Evolutionary conservation across 2,113 vertebrate species (phyloP).

Genomic region (Bettongia penicillata): DNA sequence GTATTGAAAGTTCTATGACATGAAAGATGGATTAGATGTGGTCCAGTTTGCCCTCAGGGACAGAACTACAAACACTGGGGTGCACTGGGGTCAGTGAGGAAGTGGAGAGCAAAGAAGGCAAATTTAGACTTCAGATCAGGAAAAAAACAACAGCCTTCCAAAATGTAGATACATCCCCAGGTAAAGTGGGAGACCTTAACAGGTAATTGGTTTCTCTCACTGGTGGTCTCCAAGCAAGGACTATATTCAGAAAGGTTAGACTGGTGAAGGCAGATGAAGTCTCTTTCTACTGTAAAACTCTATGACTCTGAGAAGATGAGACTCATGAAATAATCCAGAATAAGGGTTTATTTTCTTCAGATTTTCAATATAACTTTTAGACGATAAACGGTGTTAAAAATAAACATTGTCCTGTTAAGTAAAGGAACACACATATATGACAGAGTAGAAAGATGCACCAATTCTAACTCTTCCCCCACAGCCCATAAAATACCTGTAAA

Average conservation of each 20-base stretch:
- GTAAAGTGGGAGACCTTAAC: neutral
- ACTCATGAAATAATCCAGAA: neutral
- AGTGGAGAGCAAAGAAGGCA: neutral
- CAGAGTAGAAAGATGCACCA: too few species aligned
- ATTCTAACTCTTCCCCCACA: too few species aligned
- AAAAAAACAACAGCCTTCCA: neutral
- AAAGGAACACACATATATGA: slow-evolving; percentile 17
- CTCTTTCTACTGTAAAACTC: neutral
- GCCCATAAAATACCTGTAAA: too few species aligned
- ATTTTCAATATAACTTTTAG: neutral
- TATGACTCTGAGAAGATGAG: neutral
- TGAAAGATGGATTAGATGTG: neutral
- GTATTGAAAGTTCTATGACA: neutral
- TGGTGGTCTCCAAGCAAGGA: neutral
- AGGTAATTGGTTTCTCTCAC: neutral
- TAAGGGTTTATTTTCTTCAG: neutral
- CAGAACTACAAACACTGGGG: neutral
- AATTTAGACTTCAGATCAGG: neutral
- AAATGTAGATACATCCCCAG: neutral
- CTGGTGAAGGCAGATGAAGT: neutral
- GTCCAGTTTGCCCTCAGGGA: neutral
- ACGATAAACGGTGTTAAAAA: neutral
- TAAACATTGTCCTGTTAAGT: neutral
- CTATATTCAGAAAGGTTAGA: neutral
- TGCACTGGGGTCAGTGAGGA: too few species aligned